Base-by-base conservation (phyloP, 2,888 invertebrate species). In the Brenthis daphne region DNA sequence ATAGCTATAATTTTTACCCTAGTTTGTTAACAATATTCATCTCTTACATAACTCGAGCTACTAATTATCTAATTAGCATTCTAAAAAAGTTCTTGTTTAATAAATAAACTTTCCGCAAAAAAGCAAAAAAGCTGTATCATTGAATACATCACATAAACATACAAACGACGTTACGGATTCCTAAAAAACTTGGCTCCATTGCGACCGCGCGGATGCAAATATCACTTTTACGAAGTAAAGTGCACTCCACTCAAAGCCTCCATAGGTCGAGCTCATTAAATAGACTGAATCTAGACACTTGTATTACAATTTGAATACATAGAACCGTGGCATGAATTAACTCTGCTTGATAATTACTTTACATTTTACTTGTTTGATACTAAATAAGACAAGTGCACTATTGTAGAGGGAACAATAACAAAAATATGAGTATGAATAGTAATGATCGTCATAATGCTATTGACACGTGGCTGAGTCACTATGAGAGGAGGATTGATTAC, bases 261-360 rank as follows among this genome's bases (percentile, higher is more conserved):
- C 60, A 60, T 61, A 53, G 58, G 61, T 67, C 60, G 60, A 50
- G 60, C 55, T 67, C 67, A 67, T 67, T 67, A 61, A 61, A 60
- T 61, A 55, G 58, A 60, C 58, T 66, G 58, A 58, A 58, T 58
- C 48, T 65, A 50, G 57, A 53, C 47, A 66, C 65, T 63, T 63
- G 53, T 53, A 6, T 63, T 43, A 43, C 37, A 63, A 37, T 63
- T 54, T 63, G 60, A 50, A 60, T 50, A 50, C 33, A 60, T 60
- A n/a, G 29, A 33, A 8, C 16, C n/a, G 48, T 47, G 37, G 37
- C 12, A 29, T 13, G 24, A 29, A 60, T 50, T 60, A 48, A 50
- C 50, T 60, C 33, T 60, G 12, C 50, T 16, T 37, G 37, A 55
- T 56, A 43, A 57, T 57, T 43, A 16, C 8, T 16, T 57, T 57